Evolutionary conservation across 2,888 invertebrate species (phyloP).

Genomic region (Psylliodes chrysocephalus): DNA sequence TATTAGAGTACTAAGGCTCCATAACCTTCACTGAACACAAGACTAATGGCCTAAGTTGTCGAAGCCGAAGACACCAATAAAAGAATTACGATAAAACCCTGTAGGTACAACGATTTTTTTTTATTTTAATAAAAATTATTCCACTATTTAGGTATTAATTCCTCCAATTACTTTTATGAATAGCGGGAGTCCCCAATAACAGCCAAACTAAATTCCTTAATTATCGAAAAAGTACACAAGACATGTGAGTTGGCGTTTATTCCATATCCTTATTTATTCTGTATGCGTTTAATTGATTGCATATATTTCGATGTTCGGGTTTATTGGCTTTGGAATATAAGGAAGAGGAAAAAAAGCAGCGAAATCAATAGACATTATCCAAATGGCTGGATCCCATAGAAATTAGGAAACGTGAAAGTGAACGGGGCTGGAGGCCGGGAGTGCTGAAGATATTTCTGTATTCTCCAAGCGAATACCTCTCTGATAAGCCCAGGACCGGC

Average conservation of each 20-base stretch:
- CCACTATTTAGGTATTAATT: too few relatives aligned
- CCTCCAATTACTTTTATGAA: too few relatives aligned
- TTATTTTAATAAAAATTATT: too few relatives aligned
- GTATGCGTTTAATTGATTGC: constrained; percentile 19
- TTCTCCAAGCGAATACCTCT: constrained; percentile 50
- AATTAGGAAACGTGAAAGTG: constrained; percentile 53
- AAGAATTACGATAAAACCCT: too few relatives aligned
- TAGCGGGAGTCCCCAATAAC: too few relatives aligned
- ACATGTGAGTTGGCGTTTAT: constrained; percentile 1
- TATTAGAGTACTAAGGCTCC: too few relatives aligned
- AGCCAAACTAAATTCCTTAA: too few relatives aligned
- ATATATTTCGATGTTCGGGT: constrained; percentile 13
- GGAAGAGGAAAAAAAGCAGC: constrained; percentile 42
- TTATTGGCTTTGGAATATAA: constrained; percentile 22
- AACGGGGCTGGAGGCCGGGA: constrained; percentile 20
- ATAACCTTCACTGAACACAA: too few relatives aligned
- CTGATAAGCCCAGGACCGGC: constrained; percentile 23
- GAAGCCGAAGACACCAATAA: too few relatives aligned
- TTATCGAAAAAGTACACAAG: too few relatives aligned
- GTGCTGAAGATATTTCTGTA: constrained; percentile 46
- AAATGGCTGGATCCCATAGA: constrained; percentile 52
- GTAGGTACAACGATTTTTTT: too few relatives aligned
- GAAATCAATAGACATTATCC: constrained; percentile 54
- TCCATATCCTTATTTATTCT: background rate
- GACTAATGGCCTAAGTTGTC: too few relatives aligned